phyloP scores from a whole-genome alignment of 2,797 vertebrate genomes.

The Nannoperca australis region DNA sequence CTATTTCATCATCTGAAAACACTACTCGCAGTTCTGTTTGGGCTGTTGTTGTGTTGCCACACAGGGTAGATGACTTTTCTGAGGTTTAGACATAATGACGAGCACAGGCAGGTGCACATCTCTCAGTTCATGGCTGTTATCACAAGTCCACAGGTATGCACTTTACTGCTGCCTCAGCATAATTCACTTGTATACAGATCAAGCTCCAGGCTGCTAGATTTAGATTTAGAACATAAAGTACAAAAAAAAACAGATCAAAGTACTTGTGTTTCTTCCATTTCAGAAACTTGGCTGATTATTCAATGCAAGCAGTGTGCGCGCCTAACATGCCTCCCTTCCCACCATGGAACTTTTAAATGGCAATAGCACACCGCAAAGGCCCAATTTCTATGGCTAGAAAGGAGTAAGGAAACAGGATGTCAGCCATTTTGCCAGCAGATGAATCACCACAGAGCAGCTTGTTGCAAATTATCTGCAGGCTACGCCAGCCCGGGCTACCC shows the following conservation, averaged over 20 bases:
- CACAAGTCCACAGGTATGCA: constrained; percentile 35
- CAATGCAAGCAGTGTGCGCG: constrained; percentile 21
- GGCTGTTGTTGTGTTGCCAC: constrained; percentile 5
- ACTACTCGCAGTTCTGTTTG: neutral
- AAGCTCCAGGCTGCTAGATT: constrained; percentile 13
- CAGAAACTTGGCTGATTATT: constrained; percentile 30
- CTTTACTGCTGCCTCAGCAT: constrained; percentile 35
- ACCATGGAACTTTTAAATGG: constrained; percentile 42
- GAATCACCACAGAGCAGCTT: constrained; percentile 66
- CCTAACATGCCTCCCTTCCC: constrained; percentile 33
- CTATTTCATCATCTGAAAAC: neutral
- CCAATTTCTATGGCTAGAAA: constrained; percentile 42
- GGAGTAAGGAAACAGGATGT: constrained; percentile 73
- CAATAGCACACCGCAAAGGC: constrained; percentile 45
- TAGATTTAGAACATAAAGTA: neutral
- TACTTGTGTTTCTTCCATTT: neutral
- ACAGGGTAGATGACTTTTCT: neutral
- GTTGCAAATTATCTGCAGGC: constrained; percentile 57
- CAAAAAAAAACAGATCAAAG: constrained; percentile 2
- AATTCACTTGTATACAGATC: constrained; percentile 1
- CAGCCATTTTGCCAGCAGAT: constrained; percentile 74
- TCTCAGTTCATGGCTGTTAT: constrained; percentile 22
- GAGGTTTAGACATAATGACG: constrained; percentile 2
- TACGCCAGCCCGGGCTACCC: constrained; percentile 39
- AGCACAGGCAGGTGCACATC: constrained; percentile 36